phyloP scores from a whole-genome alignment of 2,113 vertebrate species.

The Rhombomys opimus region DNA sequence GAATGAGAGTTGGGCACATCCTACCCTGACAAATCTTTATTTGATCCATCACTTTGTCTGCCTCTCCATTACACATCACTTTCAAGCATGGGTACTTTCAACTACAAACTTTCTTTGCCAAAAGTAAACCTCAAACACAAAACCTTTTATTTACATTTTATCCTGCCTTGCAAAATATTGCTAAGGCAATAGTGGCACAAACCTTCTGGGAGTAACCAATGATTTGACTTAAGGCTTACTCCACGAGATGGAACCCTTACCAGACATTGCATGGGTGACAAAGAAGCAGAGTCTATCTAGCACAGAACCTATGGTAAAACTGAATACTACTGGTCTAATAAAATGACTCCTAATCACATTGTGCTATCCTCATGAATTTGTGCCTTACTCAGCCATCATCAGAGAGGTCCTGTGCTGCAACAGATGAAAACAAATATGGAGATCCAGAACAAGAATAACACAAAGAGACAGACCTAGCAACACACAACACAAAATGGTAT shows the following conservation, averaged over 20 bases:
- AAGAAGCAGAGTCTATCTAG: neutral
- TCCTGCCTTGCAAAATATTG: neutral
- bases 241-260: too few species aligned
- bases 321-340: neutral
- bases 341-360: neutral
- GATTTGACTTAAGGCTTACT: neutral
- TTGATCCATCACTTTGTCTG: too few species aligned
- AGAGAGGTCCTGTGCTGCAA: neutral
- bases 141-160: neutral
- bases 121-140: neutral
- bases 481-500: neutral
- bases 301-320: neutral
- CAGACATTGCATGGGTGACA: neutral
- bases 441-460: neutral
- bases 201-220: neutral
- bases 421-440: neutral
- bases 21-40: too few species aligned
- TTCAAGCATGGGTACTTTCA: too few species aligned
- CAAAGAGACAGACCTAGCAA: neutral
- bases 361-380: neutral
- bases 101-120: neutral
- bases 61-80: too few species aligned
- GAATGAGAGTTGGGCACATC: too few species aligned
- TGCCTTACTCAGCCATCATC: neutral
- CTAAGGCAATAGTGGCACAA: neutral